Conservation (phyloP, 2,888 invertebrate species). For the Agrotis exclamationis region DNA sequence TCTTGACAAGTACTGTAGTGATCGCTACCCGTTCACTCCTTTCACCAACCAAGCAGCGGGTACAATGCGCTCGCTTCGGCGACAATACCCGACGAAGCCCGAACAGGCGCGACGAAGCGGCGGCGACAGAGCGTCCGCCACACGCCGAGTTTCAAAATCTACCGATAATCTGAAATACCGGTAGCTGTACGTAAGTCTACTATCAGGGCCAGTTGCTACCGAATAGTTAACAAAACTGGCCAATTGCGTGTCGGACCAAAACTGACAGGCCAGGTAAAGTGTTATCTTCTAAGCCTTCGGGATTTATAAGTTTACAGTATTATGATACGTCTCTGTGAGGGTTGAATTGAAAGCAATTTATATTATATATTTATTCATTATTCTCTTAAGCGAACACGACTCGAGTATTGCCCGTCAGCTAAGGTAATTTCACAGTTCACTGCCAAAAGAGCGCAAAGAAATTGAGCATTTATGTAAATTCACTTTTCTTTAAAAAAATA, state of each 20-base stretch:
- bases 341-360: background rate
- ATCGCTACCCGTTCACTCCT: conserved; percentile 2
- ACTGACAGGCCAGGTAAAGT: background rate
- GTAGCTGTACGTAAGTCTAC: background rate
- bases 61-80: conserved; percentile 10
- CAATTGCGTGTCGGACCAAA: background rate
- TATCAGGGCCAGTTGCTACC: too few relatives aligned
- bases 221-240: too few relatives aligned
- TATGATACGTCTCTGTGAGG: background rate
- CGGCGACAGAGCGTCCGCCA: conserved; percentile 10
- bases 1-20: background rate
- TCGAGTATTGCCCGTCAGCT: background rate
- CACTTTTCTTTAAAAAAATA: conserved; percentile 2
- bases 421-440: background rate
- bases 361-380: too few relatives aligned
- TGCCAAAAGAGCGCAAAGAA: background rate
- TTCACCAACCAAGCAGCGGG: conserved; percentile 11
- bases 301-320: background rate
- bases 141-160: conserved; percentile 2
- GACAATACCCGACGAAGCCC: background rate
- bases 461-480: background rate
- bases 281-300: background rate
- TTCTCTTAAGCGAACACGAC: too few relatives aligned
- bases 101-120: background rate
- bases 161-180: background rate